A percentile compares a stretch with the other conserved stretches of the same genome.
phyloP scores from a whole-genome alignment of 2,888 invertebrate species.

The Hemaris fuciformis region DNA sequence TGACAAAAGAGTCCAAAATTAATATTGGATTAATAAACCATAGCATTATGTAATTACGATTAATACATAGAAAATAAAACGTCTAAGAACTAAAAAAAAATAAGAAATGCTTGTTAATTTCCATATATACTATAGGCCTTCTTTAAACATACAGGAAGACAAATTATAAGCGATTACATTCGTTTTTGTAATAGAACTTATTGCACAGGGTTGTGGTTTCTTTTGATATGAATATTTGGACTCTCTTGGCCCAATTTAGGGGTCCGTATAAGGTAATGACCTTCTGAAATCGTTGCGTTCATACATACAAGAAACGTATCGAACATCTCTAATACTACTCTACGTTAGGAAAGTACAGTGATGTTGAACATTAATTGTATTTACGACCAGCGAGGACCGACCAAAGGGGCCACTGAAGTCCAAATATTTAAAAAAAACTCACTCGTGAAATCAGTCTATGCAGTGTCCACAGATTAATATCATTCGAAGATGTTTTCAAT shows the following conservation, averaged over 20 bases:
- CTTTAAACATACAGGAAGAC: conserved; percentile 57
- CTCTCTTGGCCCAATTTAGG: background rate
- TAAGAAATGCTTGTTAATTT: conserved; percentile 54
- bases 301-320: background rate
- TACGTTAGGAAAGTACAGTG: background rate
- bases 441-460: conserved; percentile 6
- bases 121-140: conserved; percentile 51
- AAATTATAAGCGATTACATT: conserved; percentile 35
- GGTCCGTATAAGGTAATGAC: background rate
- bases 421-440: background rate
- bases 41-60: conserved; percentile 37
- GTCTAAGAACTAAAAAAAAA: conserved; percentile 46
- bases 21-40: conserved; percentile 36
- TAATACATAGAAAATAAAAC: conserved; percentile 27
- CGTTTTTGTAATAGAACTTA: conserved; percentile 38
- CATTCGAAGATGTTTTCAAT: conserved; percentile 1
- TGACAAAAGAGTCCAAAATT: background rate
- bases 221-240: background rate
- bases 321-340: background rate
- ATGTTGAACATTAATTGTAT: background rate
- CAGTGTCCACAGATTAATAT: conserved; percentile 1
- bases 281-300: background rate
- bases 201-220: conserved; percentile 34
- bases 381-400: background rate
- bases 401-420: background rate